Base-by-base conservation (phyloP, 2,113 vertebrate species). In the Ceratotherium simum region DNA sequence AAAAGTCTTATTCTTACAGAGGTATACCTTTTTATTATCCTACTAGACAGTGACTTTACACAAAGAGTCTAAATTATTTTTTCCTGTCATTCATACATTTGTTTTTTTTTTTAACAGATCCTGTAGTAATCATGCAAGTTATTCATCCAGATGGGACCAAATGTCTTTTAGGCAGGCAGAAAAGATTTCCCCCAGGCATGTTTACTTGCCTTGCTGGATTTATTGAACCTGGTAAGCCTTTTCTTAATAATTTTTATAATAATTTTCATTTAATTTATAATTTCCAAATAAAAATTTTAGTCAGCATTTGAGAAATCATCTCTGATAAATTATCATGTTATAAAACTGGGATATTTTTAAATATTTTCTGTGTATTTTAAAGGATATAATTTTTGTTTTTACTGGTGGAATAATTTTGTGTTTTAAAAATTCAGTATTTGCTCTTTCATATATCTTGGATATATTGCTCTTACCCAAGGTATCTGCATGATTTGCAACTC, bases 111-210 rank as follows among this genome's bases (percentile, higher is more conserved):
- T 58, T 14, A 93, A 96, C 84, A 99, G 99, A 99, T 99, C 99
- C 99, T 20, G 99, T 99, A 73, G 99, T 99, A 93, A 99, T 99
- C 99, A 99, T 99, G 99, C 98, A 99, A 98, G 99, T 99, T 65
- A 98, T 99, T 98, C 99, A 99, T 97, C 99, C 99, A 31, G 99
- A 99, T 98, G 99, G 99, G 46, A 99, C 99, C 96, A 99, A 98
- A 89, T 99, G 99, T 95, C 99, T 99, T 97, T 98, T 99, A 98
- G 99, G 99, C 64, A 99, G 99, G 93, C 99, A 99, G 98, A 99
- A 99, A 97, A 97, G 98, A 51, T 99, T 99, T 97, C 99, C 99
- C 8, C 96, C 97, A 3, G 98, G 99, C 86, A 99, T 99, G 99
- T 99, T 99, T 98, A 99, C 99, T 62, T 99, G 99, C 97, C 99